Evolutionary conservation across 1,140 invertebrate genomes (phyloP), one percentile per base, ranked within the genome.

Genomic region (Lordiphosa mommai): DNA sequence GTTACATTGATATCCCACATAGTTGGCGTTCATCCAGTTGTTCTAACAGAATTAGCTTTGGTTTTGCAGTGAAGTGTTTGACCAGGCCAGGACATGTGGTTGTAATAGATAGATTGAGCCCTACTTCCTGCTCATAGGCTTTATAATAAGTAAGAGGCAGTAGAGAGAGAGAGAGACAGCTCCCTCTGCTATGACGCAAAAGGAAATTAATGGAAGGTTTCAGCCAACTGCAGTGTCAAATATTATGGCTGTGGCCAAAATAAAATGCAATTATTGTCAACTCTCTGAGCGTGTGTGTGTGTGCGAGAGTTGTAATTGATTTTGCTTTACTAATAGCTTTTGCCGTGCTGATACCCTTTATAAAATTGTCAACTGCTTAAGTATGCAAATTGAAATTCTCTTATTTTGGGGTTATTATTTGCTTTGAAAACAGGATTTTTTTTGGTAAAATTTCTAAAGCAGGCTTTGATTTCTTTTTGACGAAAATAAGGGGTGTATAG

Each of bases 21-120:
- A 27, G 14, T 52, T 32, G 65, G 65, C 65, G 65, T 69, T 69
- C 56, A 69, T 69, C 68, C 56, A 61, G 65, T 68, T 69, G 65
- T 49, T 48, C 48, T 69, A 69, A 69, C 65, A 48, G 64, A 56
- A 69, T 68, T 69, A 69, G 65, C 55, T 44, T 43, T 30, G 61
- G 63, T 56, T 68, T 68, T 67, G 46, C 52, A 40, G 40, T 49
- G 37, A 5, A 23, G 12, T 60, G 34, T 48, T 65, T 64, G 49
- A 27, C 29, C 40, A 20, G 20, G 4, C 46, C 46, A 20, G 20
- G 17, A 49, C 47, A 49, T 36, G 32, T 20, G 47, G 47, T 36
- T 20, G 7, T 33, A 23, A 47, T 17, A 4, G 29, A 47, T 47
- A 29, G 20, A 43, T 43, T 29, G 20, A n/a, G 10, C 40, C 9